Evolutionary conservation across 2,888 invertebrate genomes (phyloP).

Genomic region (Lucinisca nassula): DNA sequence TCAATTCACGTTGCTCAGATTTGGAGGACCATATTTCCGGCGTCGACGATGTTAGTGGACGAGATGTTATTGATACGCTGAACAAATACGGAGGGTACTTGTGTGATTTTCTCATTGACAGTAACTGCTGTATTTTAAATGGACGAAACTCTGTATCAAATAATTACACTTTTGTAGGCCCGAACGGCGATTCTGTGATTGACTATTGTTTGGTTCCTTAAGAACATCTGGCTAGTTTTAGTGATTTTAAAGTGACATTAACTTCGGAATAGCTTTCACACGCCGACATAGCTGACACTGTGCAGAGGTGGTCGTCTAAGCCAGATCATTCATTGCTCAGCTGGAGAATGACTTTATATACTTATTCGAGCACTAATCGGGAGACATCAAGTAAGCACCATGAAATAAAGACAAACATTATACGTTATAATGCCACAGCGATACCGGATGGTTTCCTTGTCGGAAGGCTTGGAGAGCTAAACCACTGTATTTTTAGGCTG

Average conservation of each 20-base stretch:
- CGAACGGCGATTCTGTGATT: not conserved
- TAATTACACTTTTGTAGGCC: not conserved
- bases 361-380: not conserved
- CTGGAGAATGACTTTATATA: not conserved
- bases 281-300: not conserved
- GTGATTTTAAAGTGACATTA: too few species aligned
- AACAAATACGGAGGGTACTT: not conserved
- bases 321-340: not conserved
- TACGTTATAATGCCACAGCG: too few species aligned
- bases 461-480: too few species aligned
- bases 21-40: not conserved
- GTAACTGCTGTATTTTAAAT: conserved; percentile 29
- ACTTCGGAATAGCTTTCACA: too few species aligned
- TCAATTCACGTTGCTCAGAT: not conserved
- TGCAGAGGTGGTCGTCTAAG: not conserved
- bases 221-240: not conserved
- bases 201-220: not conserved
- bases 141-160: not conserved
- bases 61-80: not conserved
- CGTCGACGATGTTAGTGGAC: not conserved
- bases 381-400: too few species aligned
- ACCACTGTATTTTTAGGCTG: too few species aligned
- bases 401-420: too few species aligned
- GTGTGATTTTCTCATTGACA: not conserved
- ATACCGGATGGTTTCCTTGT: too few species aligned